Evolutionary conservation across 2,113 vertebrate genomes (phyloP).

Genomic region (Acrocephalus kingi): DNA sequence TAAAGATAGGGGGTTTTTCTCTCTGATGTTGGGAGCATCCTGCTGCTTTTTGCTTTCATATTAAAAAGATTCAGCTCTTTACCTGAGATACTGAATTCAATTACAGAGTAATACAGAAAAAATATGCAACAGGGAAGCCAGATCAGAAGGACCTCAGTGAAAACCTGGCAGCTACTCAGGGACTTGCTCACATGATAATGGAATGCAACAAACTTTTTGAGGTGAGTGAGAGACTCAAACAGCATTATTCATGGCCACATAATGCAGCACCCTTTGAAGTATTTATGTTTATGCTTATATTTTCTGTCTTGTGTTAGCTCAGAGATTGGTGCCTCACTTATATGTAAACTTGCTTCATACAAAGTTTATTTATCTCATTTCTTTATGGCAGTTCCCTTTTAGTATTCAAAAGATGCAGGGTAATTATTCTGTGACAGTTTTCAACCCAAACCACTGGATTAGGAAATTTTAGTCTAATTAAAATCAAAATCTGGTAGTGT

Average conservation of each 20-base stretch:
- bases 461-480: background rate
- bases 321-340: background rate
- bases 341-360: constrained; percentile 18
- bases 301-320: constrained; percentile 18
- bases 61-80: constrained; percentile 48
- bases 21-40: background rate
- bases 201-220: constrained; percentile 95
- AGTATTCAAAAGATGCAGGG: background rate
- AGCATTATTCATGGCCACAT: constrained; percentile 59
- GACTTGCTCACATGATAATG: constrained; percentile 95
- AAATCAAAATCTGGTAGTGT: background rate
- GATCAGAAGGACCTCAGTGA: constrained; percentile 98
- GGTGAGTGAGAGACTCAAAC: constrained; percentile 74
- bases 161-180: constrained; percentile 94
- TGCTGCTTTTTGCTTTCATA: constrained; percentile 22
- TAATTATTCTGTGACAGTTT: background rate
- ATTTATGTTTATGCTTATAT: constrained; percentile 18
- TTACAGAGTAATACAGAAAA: constrained; percentile 94
- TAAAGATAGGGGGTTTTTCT: background rate
- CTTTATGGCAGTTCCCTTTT: background rate
- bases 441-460: background rate
- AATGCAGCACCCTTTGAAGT: constrained; percentile 26
- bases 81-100: constrained; percentile 57
- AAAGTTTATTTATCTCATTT: constrained; percentile 19
- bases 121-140: constrained; percentile 92